A percentile compares a stretch with the other conserved stretches of the same genome.
These are phyloP conservation scores for Rhogogaster chlorosoma DNA, from an alignment of 2,888 invertebrate species.

Conservation along the genomic window DNA sequence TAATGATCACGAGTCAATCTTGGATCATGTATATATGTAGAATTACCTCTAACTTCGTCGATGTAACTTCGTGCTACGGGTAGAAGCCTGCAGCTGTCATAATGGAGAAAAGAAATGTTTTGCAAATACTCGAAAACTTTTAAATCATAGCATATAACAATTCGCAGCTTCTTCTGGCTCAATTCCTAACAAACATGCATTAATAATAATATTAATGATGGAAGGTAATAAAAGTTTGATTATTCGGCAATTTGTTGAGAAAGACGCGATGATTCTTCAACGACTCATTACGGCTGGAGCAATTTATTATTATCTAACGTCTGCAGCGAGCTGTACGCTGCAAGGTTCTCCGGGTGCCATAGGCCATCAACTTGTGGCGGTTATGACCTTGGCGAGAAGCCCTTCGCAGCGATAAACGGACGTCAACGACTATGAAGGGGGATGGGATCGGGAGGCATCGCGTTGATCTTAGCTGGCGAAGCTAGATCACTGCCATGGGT, in stretches of 20 bases:
- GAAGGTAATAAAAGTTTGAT: neutral
- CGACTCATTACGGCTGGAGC: neutral
- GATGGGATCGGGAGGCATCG: neutral
- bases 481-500: neutral
- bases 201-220: neutral
- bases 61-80: neutral
- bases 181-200: neutral
- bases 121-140: neutral
- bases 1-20: neutral
- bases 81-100: neutral
- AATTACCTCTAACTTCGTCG: neutral
- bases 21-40: neutral
- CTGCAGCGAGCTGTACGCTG: neutral
- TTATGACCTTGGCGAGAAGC: conserved; percentile 35
- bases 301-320: conserved; percentile 17
- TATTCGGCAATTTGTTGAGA: neutral
- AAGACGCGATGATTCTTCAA: neutral
- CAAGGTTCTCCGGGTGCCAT: neutral
- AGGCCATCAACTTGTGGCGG: conserved; percentile 40
- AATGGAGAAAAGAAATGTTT: neutral
- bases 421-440: conserved; percentile 25
- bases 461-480: conserved; percentile 9
- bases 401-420: conserved; percentile 38
- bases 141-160: neutral
- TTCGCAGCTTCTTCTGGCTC: neutral